A percentile compares a stretch with the other conserved stretches of the same genome.
Conservation (phyloP, 2,797 vertebrate species). For the Enteromius trimaculatus region DNA sequence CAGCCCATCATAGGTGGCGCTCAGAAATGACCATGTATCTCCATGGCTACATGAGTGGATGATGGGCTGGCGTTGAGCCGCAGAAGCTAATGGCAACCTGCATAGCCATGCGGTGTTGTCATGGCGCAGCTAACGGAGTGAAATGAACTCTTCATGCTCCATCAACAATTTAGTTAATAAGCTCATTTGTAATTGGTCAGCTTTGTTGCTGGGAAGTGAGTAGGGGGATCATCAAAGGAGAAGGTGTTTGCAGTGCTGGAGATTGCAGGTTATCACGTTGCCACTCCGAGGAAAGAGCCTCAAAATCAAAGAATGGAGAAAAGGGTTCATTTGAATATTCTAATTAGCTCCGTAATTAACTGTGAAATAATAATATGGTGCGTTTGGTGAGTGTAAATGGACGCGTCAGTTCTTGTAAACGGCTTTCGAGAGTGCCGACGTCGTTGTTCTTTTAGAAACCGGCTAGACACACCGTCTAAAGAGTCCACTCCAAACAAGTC, state of each 20-base stretch:
- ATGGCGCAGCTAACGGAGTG: slow-evolving; percentile 96
- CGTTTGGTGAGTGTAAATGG: slow-evolving; percentile 73
- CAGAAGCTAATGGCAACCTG: slow-evolving; percentile 87
- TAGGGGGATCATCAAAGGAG: slow-evolving; percentile 93
- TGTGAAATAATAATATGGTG: slow-evolving; percentile 81
- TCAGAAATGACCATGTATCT: slow-evolving; percentile 67
- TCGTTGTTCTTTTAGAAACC: slow-evolving; percentile 59
- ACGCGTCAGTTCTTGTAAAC: slow-evolving; percentile 74
- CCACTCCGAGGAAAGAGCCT: slow-evolving; percentile 80
- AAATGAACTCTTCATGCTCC: slow-evolving; percentile 99
- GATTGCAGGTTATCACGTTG: slow-evolving; percentile 87
- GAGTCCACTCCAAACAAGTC: slow-evolving; percentile 20
- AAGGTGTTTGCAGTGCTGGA: slow-evolving; percentile 94
- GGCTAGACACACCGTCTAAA: slow-evolving; percentile 1
- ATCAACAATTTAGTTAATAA: slow-evolving; percentile 99
- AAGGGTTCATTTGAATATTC: slow-evolving; percentile 84
- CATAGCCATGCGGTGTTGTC: slow-evolving; percentile 93
- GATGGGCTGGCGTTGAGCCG: slow-evolving; percentile 75
- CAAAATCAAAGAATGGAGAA: slow-evolving; percentile 64
- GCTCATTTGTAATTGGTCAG: slow-evolving; percentile 99
- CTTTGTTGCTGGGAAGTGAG: slow-evolving; percentile 98
- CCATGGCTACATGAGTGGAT: slow-evolving; percentile 63
- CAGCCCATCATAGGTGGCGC: slow-evolving; percentile 53
- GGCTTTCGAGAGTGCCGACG: slow-evolving; percentile 69
- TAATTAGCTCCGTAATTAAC: slow-evolving; percentile 85